A percentile compares a stretch with the other conserved stretches of the same genome.
These are phyloP conservation scores for Sylvicapra grimmia DNA, from an alignment of 2,113 vertebrate species.

Conservation along the genomic window DNA sequence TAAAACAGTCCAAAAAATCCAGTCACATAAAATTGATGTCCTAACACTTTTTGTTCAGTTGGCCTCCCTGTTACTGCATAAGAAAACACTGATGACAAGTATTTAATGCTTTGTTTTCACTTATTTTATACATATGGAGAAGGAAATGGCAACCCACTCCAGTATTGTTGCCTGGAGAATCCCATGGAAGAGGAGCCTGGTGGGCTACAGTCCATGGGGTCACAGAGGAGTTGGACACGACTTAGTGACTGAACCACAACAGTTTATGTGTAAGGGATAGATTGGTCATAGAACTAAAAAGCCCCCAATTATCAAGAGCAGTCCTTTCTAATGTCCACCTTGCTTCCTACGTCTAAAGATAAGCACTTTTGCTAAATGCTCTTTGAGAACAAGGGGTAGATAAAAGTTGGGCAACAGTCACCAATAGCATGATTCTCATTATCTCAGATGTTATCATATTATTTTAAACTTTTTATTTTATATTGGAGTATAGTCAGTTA, in stretches of 20 bases:
- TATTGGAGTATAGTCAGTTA: not conserved
- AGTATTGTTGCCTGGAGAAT: not conserved
- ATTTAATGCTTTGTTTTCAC: not conserved
- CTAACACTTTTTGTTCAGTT: not conserved
- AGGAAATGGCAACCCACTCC: not conserved
- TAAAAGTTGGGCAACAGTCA: not conserved
- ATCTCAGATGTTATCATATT: not conserved
- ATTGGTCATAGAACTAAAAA: not conserved
- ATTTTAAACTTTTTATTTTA: not conserved
- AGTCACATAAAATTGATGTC: not conserved
- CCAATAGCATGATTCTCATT: not conserved
- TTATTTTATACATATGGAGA: not conserved
- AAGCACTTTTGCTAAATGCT: not conserved
- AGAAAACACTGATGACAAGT: not conserved
- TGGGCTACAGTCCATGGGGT: not conserved
- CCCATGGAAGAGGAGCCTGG: not conserved
- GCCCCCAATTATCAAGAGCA: not conserved
- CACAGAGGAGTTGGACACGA: not conserved
- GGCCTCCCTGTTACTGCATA: not conserved
- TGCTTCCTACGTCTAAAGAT: not conserved
- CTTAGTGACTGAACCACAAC: not conserved
- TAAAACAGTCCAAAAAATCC: not conserved
- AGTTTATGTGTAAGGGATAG: not conserved
- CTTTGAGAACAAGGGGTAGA: not conserved
- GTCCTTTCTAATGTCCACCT: not conserved